phyloP scores from a whole-genome alignment of 37 sponge, comb jelly and placozoan species.

The Mnemiopsis leidyi region DNA sequence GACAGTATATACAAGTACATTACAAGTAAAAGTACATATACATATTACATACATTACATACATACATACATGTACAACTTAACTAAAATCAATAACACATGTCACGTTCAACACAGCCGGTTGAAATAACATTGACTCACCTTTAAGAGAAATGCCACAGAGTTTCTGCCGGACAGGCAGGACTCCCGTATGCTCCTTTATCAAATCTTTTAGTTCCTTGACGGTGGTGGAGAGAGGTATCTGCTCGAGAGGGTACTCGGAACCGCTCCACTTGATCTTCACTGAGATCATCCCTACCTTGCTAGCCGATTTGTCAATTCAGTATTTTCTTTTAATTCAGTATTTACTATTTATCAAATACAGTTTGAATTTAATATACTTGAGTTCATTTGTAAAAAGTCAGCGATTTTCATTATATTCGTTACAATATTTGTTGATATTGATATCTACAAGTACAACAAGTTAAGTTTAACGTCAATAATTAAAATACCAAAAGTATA shows the following conservation, averaged over 20 bases:
- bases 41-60: not conserved
- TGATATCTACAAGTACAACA: too few species aligned
- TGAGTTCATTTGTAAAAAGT: too few species aligned
- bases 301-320: not conserved
- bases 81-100: too few species aligned
- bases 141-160: conserved; percentile 61
- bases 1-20: too few species aligned
- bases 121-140: not conserved
- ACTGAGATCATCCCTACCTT: conserved; percentile 18
- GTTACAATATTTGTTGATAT: too few species aligned
- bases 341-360: too few species aligned
- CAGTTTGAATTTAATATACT: too few species aligned
- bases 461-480: too few species aligned
- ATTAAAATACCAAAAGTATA: too few species aligned
- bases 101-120: not conserved
- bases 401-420: too few species aligned
- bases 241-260: conserved; percentile 61
- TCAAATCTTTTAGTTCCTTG: conserved; percentile 23
- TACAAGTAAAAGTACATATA: too few species aligned
- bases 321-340: too few species aligned
- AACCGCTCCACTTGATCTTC: conserved; percentile 66
- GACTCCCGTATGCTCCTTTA: conserved; percentile 66
- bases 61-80: not conserved
- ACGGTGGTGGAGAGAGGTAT: conserved; percentile 55
- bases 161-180: conserved; percentile 60